These are phyloP conservation scores for Cariama cristata DNA, from an alignment of 2,113 vertebrate genomes.

Conservation along the genomic window DNA sequence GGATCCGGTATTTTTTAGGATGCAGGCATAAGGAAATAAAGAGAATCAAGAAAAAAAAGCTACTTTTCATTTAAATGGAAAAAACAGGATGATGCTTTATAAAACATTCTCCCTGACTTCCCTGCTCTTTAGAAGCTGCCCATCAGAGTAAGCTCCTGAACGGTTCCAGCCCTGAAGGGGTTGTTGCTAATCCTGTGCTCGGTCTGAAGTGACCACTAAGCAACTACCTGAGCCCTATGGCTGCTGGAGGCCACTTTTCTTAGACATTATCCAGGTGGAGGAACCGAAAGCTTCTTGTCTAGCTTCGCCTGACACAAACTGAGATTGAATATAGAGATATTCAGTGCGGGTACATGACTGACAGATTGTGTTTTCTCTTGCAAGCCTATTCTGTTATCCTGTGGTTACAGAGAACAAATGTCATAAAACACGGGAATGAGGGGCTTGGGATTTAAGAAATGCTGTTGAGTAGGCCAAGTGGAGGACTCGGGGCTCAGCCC, in stretches of 20 bases:
- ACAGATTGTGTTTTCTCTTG: neutral
- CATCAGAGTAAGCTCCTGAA: neutral
- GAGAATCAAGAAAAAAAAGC: neutral
- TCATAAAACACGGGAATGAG: neutral
- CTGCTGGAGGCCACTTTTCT: neutral
- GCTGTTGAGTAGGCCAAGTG: neutral
- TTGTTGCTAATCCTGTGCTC: neutral
- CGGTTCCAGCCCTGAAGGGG: neutral
- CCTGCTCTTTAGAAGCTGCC: neutral
- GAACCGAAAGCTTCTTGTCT: neutral
- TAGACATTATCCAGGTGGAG: neutral
- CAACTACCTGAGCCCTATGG: neutral
- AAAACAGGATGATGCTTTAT: neutral
- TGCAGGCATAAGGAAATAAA: neutral
- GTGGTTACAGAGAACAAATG: neutral
- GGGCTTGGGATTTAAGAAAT: neutral
- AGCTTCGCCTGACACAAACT: neutral
- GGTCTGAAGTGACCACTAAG: neutral
- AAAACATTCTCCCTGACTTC: neutral
- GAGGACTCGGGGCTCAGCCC: neutral
- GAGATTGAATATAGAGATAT: neutral
- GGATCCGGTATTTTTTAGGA: neutral
- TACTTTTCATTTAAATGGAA: neutral
- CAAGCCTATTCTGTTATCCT: neutral
- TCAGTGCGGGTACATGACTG: rapidly evolving